Conservation (phyloP, 2,888 invertebrate genomes). For the Prosapia bicincta region DNA sequence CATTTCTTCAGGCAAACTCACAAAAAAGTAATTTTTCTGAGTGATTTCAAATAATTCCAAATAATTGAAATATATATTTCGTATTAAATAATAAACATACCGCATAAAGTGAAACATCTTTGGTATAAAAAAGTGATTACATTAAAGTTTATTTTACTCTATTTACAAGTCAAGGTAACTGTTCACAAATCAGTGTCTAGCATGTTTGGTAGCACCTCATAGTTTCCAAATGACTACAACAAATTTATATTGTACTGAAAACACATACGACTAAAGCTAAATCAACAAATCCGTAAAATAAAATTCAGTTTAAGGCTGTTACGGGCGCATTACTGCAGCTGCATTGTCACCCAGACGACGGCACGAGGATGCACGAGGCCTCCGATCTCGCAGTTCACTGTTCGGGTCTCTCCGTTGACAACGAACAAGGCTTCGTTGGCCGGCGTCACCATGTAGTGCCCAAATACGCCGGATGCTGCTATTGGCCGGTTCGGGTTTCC, state of each 20-base stretch:
- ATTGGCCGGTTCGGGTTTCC: conserved; percentile 63
- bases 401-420: conserved; percentile 65
- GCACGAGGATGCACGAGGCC: conserved; percentile 62
- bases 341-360: conserved; percentile 62
- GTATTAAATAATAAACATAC: not conserved
- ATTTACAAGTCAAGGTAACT: not conserved
- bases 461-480: conserved; percentile 65
- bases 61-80: too few species aligned
- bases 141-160: not conserved
- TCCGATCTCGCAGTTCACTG: conserved; percentile 71
- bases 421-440: conserved; percentile 67
- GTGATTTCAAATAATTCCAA: too few species aligned
- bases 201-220: not conserved
- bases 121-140: not conserved
- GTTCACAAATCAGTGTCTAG: not conserved
- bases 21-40: too few species aligned
- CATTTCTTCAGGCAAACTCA: too few species aligned
- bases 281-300: not conserved
- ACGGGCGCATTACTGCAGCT: conserved; percentile 50
- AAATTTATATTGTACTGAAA: not conserved
- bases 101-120: not conserved
- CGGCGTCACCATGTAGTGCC: conserved; percentile 68
- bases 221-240: not conserved
- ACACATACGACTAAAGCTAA: not conserved
- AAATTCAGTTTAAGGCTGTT: not conserved